Conservation (phyloP, 2,113 vertebrate species). For the Pelvicachromis taeniatus region DNA sequence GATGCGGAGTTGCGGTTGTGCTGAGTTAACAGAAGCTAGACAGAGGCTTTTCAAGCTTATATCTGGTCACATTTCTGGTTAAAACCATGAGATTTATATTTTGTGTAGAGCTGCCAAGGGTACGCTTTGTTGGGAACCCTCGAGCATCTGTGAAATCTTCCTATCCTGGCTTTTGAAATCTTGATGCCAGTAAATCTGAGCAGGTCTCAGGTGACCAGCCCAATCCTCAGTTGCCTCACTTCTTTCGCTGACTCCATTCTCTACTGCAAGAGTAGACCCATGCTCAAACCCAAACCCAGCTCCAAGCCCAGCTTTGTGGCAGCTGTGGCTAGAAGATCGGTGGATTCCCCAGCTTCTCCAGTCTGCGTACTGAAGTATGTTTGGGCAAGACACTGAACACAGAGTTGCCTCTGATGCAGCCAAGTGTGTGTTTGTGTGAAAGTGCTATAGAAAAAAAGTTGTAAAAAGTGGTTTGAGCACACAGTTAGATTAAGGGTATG, state of each 20-base stretch:
- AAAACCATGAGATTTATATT: neutral
- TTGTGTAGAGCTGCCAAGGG: neutral
- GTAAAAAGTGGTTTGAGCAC: neutral
- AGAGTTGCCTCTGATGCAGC: neutral
- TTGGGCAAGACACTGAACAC: neutral
- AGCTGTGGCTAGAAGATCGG: neutral
- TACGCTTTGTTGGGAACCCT: neutral
- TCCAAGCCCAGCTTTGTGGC: neutral
- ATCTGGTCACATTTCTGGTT: neutral
- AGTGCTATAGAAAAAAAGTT: neutral
- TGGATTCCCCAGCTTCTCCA: neutral
- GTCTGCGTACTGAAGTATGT: neutral
- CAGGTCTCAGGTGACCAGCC: neutral
- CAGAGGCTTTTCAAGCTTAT: neutral
- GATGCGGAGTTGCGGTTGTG: neutral
- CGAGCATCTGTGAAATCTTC: neutral
- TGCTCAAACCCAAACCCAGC: neutral
- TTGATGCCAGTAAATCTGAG: neutral
- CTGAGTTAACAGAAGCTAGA: neutral
- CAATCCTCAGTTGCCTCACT: accelerated
- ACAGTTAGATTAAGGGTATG: neutral
- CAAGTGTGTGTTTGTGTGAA: neutral
- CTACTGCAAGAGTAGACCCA: neutral
- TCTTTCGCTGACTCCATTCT: neutral
- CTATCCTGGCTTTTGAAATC: neutral